These are phyloP conservation scores for Tryphoninae sp. DNA, from an alignment of 2,888 invertebrate genomes.

Conservation along the genomic window DNA sequence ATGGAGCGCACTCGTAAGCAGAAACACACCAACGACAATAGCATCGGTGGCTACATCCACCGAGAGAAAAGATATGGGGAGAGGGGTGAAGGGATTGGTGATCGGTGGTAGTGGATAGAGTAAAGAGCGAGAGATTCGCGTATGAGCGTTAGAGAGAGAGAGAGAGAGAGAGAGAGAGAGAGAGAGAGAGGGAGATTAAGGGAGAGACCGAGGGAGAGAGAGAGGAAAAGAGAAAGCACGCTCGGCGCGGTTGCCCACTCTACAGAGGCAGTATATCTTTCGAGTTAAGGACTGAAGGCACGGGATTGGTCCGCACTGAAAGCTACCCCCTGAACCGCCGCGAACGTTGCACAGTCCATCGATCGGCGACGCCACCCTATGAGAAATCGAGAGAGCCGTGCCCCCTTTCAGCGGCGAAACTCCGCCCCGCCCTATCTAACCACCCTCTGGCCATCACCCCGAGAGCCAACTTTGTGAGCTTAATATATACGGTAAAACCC, in stretches of 20 bases:
- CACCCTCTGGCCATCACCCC: constrained; percentile 63
- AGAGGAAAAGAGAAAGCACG: constrained; percentile 20
- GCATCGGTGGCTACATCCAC: constrained; percentile 41
- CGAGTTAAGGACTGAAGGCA: constrained; percentile 74
- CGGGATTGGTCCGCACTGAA: constrained; percentile 74
- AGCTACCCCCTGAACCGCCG: constrained; percentile 73
- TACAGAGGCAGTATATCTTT: constrained; percentile 73
- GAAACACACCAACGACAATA: constrained; percentile 52
- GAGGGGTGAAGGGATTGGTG: constrained; percentile 1
- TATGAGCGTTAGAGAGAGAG: constrained; percentile 14
- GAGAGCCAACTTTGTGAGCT: constrained; percentile 59
- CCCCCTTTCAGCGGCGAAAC: constrained; percentile 70
- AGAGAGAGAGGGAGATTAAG: constrained; percentile 18
- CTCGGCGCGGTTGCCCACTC: constrained; percentile 57
- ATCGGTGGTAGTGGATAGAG: constrained; percentile 51
- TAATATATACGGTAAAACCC: constrained; percentile 22
- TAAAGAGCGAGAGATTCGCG: constrained; percentile 34
- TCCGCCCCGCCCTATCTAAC: constrained; percentile 67
- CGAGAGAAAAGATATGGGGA: constrained; percentile 14
- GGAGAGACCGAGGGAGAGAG: constrained; percentile 36
- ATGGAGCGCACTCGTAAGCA: constrained; percentile 53
- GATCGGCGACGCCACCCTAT: constrained; percentile 78
- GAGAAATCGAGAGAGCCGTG: constrained; percentile 73
- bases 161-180: no score
- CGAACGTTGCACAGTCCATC: constrained; percentile 74